Conservation (phyloP, 2,888 invertebrate genomes). For the Drosophila cyrtoloma region DNA sequence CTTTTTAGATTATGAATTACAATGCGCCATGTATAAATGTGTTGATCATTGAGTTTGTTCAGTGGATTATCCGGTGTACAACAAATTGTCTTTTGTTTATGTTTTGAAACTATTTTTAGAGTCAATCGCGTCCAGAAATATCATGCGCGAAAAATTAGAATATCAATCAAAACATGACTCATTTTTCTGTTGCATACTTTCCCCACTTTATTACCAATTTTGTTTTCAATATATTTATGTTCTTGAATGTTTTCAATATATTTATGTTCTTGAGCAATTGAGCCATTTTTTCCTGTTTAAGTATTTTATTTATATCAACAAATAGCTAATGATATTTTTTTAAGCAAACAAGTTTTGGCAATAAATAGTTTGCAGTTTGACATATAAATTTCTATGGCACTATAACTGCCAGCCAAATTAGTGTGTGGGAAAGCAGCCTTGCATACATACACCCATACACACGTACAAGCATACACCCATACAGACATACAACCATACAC, state of each 20-base stretch:
- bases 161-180: neutral
- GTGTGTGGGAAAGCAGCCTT: neutral
- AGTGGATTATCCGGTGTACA: neutral
- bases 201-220: neutral
- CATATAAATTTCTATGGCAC: neutral
- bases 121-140: neutral
- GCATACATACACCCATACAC: neutral
- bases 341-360: no score
- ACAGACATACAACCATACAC: neutral
- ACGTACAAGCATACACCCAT: neutral
- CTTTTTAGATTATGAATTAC: neutral
- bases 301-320: neutral
- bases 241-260: no score
- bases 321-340: no score
- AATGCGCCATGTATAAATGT: neutral
- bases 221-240: no score
- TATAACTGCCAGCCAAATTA: neutral
- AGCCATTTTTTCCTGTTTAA: neutral
- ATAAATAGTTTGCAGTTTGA: neutral
- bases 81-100: neutral
- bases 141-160: neutral
- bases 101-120: neutral
- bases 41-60: neutral
- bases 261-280: neutral
- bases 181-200: neutral